phyloP scores from a whole-genome alignment of 2,113 vertebrate species.

The Atrichornis clamosus region DNA sequence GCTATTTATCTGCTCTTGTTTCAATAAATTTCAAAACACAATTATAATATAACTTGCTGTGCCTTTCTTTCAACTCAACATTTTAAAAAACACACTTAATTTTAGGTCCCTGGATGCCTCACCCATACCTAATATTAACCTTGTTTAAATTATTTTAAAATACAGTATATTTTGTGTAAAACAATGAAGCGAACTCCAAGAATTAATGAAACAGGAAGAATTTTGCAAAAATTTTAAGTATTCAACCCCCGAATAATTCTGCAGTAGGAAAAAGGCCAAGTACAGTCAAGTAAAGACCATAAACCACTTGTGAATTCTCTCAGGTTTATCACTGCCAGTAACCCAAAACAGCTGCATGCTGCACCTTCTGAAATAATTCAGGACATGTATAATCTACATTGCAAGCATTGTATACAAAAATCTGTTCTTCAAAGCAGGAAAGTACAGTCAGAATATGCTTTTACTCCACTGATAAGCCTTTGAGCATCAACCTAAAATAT shows the following conservation, averaged over 20 bases:
- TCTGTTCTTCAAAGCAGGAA: not conserved
- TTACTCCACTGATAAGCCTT: not conserved
- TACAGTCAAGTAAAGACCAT: not conserved
- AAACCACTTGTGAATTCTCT: not conserved
- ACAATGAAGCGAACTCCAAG: not conserved
- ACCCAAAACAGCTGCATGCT: rapidly evolving
- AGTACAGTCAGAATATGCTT: not conserved
- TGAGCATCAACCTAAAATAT: not conserved
- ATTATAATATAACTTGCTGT: not conserved
- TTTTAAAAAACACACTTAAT: not conserved
- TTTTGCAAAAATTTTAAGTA: not conserved
- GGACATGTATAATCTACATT: not conserved
- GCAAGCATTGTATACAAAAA: not conserved
- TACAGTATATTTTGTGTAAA: not conserved
- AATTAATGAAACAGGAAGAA: not conserved
- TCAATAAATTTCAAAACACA: not conserved
- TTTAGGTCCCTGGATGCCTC: not conserved
- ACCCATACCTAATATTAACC: not conserved
- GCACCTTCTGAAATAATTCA: not conserved
- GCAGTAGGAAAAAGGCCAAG: not conserved
- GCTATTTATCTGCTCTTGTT: not conserved
- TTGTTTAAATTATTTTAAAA: not conserved
- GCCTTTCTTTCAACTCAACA: not conserved
- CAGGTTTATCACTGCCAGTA: not conserved
- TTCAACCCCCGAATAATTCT: not conserved